Evolutionary conservation across 2,797 vertebrate species (phyloP).

Genomic region (Artibeus jamaicensis): DNA sequence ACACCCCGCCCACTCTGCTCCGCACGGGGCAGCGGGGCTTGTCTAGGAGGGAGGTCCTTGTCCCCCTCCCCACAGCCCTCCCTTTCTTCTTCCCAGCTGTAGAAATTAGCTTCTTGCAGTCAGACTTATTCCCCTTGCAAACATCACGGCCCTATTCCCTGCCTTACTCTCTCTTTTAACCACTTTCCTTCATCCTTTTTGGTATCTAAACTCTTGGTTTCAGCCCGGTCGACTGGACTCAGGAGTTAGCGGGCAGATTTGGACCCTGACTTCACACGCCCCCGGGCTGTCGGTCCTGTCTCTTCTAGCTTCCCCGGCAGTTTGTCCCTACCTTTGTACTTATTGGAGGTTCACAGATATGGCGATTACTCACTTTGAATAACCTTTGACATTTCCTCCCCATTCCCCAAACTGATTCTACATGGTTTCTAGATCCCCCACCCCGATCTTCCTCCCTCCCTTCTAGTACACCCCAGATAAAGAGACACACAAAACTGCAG

Average conservation of each 20-base stretch:
- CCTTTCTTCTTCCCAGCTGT: not conserved
- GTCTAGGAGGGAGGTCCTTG: not conserved
- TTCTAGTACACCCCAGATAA: not conserved
- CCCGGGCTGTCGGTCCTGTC: not conserved
- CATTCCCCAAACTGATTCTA: not conserved
- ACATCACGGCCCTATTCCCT: rapidly evolving
- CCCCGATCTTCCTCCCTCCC: not conserved
- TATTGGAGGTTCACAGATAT: not conserved
- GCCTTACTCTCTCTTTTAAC: not conserved
- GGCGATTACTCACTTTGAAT: not conserved
- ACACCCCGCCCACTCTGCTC: not conserved
- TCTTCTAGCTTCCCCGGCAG: not conserved
- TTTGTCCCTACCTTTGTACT: not conserved
- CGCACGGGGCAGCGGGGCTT: rapidly evolving
- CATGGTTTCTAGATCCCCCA: not conserved
- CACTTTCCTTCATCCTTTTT: not conserved
- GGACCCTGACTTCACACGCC: no score
- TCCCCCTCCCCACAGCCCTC: not conserved
- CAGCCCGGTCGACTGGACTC: rapidly evolving
- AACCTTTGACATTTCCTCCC: not conserved
- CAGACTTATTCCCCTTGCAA: not conserved
- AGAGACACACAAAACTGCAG: conserved; percentile 58
- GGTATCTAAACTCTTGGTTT: not conserved
- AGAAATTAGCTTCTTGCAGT: not conserved
- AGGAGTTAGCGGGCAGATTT: not conserved